A percentile compares a stretch with the other conserved stretches of the same genome.
Evolutionary conservation across 1,140 invertebrate genomes (phyloP).

Genomic region (Globodera rostochiensis): DNA sequence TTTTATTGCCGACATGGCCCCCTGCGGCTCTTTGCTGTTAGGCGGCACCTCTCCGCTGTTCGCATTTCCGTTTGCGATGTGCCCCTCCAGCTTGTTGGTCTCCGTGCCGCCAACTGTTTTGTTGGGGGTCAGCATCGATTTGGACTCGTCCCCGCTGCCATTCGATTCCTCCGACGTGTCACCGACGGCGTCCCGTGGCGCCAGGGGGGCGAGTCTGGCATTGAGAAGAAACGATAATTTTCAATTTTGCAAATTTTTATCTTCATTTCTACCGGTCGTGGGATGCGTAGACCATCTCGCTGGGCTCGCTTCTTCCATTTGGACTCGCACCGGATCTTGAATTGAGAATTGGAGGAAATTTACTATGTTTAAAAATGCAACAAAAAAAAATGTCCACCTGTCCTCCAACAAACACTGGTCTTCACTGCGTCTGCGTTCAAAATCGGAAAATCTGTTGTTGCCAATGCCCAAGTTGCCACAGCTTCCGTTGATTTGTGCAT

Average conservation of each 20-base stretch:
- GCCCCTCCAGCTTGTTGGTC: not conserved
- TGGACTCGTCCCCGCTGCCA: slow-evolving; percentile 11
- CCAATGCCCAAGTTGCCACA: slow-evolving; percentile 40
- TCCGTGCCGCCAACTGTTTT: not conserved
- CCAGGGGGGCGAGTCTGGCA: not conserved
- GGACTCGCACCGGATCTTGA: slow-evolving; percentile 9
- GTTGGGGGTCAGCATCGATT: slow-evolving; percentile 7
- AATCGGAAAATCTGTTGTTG: slow-evolving; percentile 27
- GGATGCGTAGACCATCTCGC: slow-evolving; percentile 19
- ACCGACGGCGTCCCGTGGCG: not conserved
- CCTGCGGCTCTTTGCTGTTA: slow-evolving; percentile 6
- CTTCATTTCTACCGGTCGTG: slow-evolving; percentile 15
- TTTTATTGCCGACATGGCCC: slow-evolving; percentile 14
- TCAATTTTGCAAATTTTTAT: not conserved
- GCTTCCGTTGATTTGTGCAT: slow-evolving; percentile 53
- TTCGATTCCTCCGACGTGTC: slow-evolving; percentile 16
- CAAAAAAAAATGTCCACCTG: not conserved
- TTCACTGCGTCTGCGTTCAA: slow-evolving; percentile 38
- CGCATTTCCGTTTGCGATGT: not conserved
- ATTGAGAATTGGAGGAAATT: not conserved
- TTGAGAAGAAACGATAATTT: not conserved
- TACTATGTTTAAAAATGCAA: not conserved
- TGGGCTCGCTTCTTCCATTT: slow-evolving; percentile 16
- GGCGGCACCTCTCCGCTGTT: not conserved
- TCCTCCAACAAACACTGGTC: slow-evolving; percentile 30